These are phyloP conservation scores for Wiebesia pumilae DNA, from an alignment of 1,140 invertebrate genomes.

Conservation along the genomic window DNA sequence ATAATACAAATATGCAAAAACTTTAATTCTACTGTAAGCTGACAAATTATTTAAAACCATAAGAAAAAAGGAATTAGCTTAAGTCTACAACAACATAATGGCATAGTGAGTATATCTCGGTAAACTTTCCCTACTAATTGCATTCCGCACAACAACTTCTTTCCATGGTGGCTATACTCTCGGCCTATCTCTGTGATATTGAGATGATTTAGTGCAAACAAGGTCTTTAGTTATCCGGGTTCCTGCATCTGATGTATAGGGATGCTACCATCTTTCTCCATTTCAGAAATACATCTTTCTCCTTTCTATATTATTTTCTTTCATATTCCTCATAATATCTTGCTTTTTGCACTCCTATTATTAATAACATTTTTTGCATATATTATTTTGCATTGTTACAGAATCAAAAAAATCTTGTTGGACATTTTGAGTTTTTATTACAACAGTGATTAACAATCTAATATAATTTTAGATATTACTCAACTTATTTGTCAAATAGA, in stretches of 20 bases:
- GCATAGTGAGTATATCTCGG: neutral
- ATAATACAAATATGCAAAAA: too few species aligned
- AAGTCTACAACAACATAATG: slow-evolving; percentile 29
- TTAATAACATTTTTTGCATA: slow-evolving; percentile 13
- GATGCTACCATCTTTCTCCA: neutral
- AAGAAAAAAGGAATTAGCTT: neutral
- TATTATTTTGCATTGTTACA: slow-evolving; percentile 24
- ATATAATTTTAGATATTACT: neutral
- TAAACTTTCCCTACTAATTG: slow-evolving; percentile 49
- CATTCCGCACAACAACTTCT: slow-evolving; percentile 48
- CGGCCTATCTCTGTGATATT: slow-evolving; percentile 10
- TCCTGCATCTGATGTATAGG: neutral
- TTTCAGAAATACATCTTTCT: too few species aligned
- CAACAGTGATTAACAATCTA: neutral
- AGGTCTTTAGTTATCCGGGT: slow-evolving; percentile 45
- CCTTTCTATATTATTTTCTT: neutral
- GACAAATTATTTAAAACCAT: neutral
- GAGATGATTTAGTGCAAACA: slow-evolving; percentile 51
- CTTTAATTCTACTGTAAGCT: too few species aligned
- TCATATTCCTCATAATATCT: slow-evolving; percentile 19
- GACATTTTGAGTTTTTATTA: neutral
- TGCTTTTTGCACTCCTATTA: slow-evolving; percentile 3
- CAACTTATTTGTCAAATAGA: too few species aligned
- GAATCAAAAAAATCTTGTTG: neutral
- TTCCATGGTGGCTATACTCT: neutral